Percentiles rank a stretch among this genome's conserved stretches.
These are phyloP conservation scores for Eupelmus urozonus DNA, from an alignment of 2,888 invertebrate species.

Conservation along the genomic window DNA sequence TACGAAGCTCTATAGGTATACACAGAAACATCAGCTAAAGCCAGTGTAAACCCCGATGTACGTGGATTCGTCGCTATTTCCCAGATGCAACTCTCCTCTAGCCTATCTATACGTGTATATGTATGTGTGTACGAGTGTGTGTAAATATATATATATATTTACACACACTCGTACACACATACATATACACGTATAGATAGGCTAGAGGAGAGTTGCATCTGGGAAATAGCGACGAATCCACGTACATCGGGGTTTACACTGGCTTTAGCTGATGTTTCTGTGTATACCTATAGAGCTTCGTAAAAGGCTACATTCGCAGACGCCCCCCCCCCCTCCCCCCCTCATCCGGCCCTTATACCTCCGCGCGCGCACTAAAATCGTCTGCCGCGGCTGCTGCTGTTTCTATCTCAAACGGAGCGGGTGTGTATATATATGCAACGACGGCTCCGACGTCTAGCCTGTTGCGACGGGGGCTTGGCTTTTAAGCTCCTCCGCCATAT, in stretches of 20 bases:
- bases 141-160: too few relatives aligned
- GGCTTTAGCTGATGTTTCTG: constrained; percentile 50
- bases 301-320: constrained; percentile 42
- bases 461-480: constrained; percentile 35
- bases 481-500: neutral
- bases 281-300: constrained; percentile 4
- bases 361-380: constrained; percentile 45
- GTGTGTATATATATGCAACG: constrained; percentile 23
- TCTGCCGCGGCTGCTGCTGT: constrained; percentile 28
- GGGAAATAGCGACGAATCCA: constrained; percentile 53
- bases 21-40: constrained; percentile 42
- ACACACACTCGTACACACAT: constrained; percentile 31
- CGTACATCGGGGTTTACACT: constrained; percentile 59
- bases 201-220: constrained; percentile 41
- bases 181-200: constrained; percentile 9
- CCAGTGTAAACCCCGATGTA: constrained; percentile 60
- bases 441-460: constrained; percentile 7
- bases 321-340: neutral
- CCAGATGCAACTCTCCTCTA: constrained; percentile 49
- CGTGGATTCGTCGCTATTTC: constrained; percentile 53
- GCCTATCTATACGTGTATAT: constrained; percentile 10
- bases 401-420: constrained; percentile 6
- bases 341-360: constrained; percentile 18
- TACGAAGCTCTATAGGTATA: constrained; percentile 13
- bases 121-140: constrained; percentile 28